A percentile compares a stretch with the other conserved stretches of the same genome.
These are phyloP conservation scores for Dryobates pubescens DNA, from an alignment of 2,797 vertebrate genomes.

Conservation along the genomic window DNA sequence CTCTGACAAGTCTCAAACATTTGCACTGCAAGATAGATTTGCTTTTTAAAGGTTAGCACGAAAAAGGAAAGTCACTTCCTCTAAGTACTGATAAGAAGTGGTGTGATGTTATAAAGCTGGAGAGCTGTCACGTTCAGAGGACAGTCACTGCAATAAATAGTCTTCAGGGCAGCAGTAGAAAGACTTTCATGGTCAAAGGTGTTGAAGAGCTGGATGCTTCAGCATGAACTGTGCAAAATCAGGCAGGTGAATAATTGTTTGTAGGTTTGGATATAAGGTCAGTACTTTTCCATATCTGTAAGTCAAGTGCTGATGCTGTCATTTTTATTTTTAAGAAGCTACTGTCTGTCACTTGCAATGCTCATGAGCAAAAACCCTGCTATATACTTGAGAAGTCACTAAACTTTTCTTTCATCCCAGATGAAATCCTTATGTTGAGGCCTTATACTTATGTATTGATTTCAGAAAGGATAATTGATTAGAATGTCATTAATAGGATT, in stretches of 20 bases:
- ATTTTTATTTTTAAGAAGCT: not conserved
- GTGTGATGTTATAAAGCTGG: not conserved
- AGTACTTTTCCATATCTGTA: not conserved
- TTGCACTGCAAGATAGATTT: not conserved
- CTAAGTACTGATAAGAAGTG: not conserved
- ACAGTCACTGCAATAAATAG: not conserved
- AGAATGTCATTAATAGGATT: not conserved
- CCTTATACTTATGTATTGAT: not conserved
- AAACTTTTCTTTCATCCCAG: not conserved
- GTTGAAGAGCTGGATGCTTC: not conserved
- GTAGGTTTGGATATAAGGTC: not conserved
- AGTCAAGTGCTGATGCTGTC: not conserved
- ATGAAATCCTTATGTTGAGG: not conserved
- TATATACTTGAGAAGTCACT: not conserved
- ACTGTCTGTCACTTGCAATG: not conserved
- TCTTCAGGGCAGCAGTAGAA: not conserved
- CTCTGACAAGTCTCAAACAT: not conserved
- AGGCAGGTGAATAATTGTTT: not conserved
- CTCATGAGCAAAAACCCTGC: not conserved
- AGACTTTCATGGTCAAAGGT: not conserved
- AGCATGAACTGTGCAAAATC: rapidly evolving
- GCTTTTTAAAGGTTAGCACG: not conserved
- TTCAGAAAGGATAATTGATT: not conserved
- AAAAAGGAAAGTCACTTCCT: not conserved
- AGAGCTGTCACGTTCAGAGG: not conserved